Evolutionary conservation across 1,140 invertebrate species (phyloP), one percentile per base, ranked within the genome.

Genomic region (Leptestheria dahalacensis): DNA sequence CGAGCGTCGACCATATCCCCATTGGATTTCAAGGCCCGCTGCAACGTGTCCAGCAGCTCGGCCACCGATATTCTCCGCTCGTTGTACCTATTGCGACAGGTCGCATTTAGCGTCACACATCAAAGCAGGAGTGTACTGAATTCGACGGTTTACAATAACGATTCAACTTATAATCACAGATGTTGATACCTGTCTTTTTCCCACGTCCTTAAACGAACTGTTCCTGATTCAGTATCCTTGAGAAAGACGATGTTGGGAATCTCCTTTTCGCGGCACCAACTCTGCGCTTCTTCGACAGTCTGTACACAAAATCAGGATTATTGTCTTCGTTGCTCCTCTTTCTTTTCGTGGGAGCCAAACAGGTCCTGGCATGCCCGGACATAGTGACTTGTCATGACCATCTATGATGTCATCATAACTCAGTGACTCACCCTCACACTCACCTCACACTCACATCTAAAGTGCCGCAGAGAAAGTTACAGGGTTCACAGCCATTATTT

Each of bases 161-260:
- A n/a, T n/a, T n/a, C n/a, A n/a, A n/a, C n/a, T n/a, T n/a, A n/a
- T n/a, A n/a, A n/a, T 48, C 15, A 60, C 23, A 12, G 10, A 59
- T 51, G 18, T 48, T 18, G 18, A 61, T 48, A 72, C 73, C 74
- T 74, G 28, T 83, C 79, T 48, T 76, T 75, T 54, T 82, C 77
- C 71, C 77, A 79, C 15, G 73, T 76, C 48, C 78, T 70, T 47
- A 86, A 73, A 62, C 76, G 75, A 15, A 84, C 70, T 18, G 63
- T 75, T 1, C 78, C 77, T 59, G 76, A 75, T 64, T 86, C 84
- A 0, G 72, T 72, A 58, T 80, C 79, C 65, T 81, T 85, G 6
- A 88, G 70, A 20, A 85, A 72, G 9, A 88, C 74, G 21, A 86
- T 76, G 67, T 83, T 77, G 49, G 75, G 73, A 3, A 86, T 80